Evolutionary conservation across 2,888 invertebrate species (phyloP).

Genomic region (Cosmopolites sordidus): DNA sequence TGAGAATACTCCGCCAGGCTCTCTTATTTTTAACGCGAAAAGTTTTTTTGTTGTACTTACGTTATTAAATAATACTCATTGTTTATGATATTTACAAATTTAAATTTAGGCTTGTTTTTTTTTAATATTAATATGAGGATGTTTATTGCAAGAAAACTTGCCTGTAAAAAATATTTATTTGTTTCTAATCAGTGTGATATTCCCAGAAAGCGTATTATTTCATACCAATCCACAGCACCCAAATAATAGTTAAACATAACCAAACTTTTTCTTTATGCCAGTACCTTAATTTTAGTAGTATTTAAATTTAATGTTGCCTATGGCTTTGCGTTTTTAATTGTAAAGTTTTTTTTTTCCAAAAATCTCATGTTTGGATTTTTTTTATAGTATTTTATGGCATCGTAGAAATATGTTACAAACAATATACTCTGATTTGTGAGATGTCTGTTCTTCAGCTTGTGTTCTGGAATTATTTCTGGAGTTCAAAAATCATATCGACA

Average conservation of each 20-base stretch:
- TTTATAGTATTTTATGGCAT: too few species aligned
- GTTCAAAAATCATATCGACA: too few species aligned
- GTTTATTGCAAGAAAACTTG: not conserved
- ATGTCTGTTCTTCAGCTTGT: too few species aligned
- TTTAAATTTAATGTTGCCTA: conserved; percentile 10
- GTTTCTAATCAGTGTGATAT: conserved; percentile 36
- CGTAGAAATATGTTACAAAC: too few species aligned
- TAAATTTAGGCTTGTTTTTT: not conserved
- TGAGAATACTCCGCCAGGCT: conserved; percentile 21
- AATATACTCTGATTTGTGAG: too few species aligned
- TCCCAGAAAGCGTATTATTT: conserved; percentile 36
- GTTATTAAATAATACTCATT: conserved; percentile 32
- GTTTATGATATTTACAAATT: conserved; percentile 14
- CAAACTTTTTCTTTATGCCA: conserved; percentile 43
- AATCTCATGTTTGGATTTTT: too few species aligned
- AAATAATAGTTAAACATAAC: conserved; percentile 36
- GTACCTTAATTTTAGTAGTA: conserved; percentile 38
- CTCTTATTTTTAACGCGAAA: conserved; percentile 26
- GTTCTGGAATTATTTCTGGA: too few species aligned
- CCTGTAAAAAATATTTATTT: conserved; percentile 1
- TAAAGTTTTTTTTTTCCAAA: too few species aligned
- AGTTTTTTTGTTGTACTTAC: conserved; percentile 34
- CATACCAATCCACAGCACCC: conserved; percentile 29
- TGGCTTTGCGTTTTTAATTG: too few species aligned
- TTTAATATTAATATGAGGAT: not conserved